Base-by-base conservation (phyloP, 23 tunicate species). In the Oikopleura dioica region DNA sequence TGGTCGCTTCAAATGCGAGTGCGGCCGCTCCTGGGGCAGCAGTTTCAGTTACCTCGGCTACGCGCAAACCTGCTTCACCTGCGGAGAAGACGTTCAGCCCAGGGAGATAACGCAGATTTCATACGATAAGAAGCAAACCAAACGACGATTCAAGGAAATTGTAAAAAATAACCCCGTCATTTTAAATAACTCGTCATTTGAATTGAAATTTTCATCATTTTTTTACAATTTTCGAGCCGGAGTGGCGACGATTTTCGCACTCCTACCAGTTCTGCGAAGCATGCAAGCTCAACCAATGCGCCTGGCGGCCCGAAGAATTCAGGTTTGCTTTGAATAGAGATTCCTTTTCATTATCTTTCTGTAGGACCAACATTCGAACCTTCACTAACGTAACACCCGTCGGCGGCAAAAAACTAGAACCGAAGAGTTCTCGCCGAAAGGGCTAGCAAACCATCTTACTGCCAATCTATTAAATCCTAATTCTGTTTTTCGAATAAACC, bases 261-360 rank as follows among this genome's bases (percentile, higher is more conserved):
- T 12, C 30, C 72, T 63, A 16, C 33, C 72, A 63, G 26, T 63
- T 21, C 33, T 63, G 72, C 26, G 72, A 63, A 63, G 72, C 72
- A 2, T 63, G 72, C 72, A 63, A 63, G 26, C 26, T 63, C 30
- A 63, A 28, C 2, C 72, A 63, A 63, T 63, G 72, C 33, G 72
- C 72, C 33, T 63, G 72, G 72, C 72, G 72, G 5, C 72, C 72
- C 29, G 72, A 63, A 63, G 33, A 23, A n/a, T n/a, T n/a, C n/a
- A n/a, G n/a, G n/a, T n/a, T n/a, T n/a, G n/a, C n/a, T n/a, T n/a
- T n/a, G n/a, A n/a, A n/a, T n/a, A n/a, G n/a, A n/a, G n/a, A n/a
- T n/a, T n/a, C n/a, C n/a, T n/a, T n/a, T n/a, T n/a, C n/a, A n/a
- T n/a, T n/a, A n/a, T n/a, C n/a, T n/a, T n/a, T n/a, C n/a, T n/a